Evolutionary conservation across 1,140 invertebrate species (phyloP).

Genomic region (Wasmannia auropunctata): DNA sequence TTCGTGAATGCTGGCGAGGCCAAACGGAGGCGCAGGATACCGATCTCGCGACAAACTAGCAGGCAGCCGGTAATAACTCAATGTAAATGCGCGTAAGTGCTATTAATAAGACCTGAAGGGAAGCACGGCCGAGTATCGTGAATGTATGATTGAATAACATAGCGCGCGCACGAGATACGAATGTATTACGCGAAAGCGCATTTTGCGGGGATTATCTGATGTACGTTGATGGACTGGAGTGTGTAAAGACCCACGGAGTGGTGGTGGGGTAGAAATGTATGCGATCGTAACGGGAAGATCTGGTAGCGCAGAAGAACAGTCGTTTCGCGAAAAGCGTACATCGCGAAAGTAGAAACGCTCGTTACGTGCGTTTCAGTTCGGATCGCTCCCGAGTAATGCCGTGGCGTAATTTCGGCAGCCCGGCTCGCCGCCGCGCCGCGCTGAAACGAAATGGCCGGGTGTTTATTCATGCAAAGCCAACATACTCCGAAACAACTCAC

Average conservation of each 20-base stretch:
- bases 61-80: slow-evolving; percentile 24
- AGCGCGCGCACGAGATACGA: not conserved
- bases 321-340: not conserved
- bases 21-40: slow-evolving; percentile 5
- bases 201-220: slow-evolving; percentile 22
- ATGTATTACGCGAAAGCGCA: not conserved
- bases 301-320: not conserved
- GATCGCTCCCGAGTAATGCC: not conserved
- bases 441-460: not conserved
- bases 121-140: not conserved
- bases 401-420: slow-evolving; percentile 21
- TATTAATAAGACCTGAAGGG: slow-evolving; percentile 37
- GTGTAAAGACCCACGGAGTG: not conserved
- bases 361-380: slow-evolving; percentile 3
- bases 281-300: slow-evolving; percentile 15
- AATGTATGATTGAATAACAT: slow-evolving; percentile 42
- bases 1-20: slow-evolving; percentile 12
- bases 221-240: slow-evolving; percentile 4
- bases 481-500: slow-evolving; percentile 5
- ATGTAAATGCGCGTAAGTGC: slow-evolving; percentile 30
- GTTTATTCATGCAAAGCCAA: slow-evolving; percentile 41
- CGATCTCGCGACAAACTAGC: slow-evolving; percentile 24
- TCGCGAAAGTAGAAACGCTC: slow-evolving; percentile 10
- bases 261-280: no score
- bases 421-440: not conserved